phyloP scores from a whole-genome alignment of 2,797 vertebrate genomes.

The Dicrostonyx torquatus region DNA sequence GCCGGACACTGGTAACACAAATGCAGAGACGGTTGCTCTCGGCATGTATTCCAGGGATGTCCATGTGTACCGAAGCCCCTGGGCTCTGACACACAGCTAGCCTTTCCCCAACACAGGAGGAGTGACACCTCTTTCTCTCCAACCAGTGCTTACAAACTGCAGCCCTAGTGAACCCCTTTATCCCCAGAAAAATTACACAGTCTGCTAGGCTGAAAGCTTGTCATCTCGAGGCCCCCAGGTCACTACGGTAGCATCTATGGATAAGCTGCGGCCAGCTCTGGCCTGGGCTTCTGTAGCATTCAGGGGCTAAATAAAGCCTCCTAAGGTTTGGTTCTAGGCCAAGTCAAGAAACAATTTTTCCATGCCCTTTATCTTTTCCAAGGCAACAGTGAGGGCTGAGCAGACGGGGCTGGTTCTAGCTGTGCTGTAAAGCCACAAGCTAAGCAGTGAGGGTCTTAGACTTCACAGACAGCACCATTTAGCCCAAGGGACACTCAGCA shows the following conservation, averaged over 20 bases:
- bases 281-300: not conserved
- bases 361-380: slow-evolving; percentile 11
- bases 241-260: not conserved
- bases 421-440: not conserved
- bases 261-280: not conserved
- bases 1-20: not conserved
- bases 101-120: not conserved
- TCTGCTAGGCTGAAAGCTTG: not conserved
- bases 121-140: slow-evolving; percentile 8
- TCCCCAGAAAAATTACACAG: not conserved
- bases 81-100: not conserved
- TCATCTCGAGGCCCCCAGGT: not conserved
- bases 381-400: not conserved
- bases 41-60: not conserved
- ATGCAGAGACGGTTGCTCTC: not conserved
- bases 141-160: not conserved
- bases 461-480: not conserved
- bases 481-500: not conserved
- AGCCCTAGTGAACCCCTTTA: not conserved
- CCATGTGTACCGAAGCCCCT: not conserved
- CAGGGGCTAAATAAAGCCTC: slow-evolving; percentile 40
- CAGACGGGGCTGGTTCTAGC: not conserved
- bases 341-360: slow-evolving; percentile 55
- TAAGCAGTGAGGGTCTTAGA: not conserved
- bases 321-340: slow-evolving; percentile 45